Conservation (phyloP, 2,113 vertebrate species). For the Hucho hucho region DNA sequence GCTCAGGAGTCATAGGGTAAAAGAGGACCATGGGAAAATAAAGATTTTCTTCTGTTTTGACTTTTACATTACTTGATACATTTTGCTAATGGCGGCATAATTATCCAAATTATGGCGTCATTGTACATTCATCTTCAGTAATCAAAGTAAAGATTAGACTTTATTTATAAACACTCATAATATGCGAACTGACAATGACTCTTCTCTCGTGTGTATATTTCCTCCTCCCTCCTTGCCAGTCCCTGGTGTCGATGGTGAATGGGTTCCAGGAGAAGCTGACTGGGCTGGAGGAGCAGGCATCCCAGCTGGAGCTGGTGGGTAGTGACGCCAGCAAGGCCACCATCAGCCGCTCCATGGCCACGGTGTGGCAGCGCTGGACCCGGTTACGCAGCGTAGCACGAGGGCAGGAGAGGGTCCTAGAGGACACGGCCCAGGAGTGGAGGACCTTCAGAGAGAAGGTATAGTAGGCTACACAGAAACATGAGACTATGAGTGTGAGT, state of each 20-base stretch:
- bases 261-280: constrained; percentile 90
- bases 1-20: constrained; percentile 84
- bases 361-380: constrained; percentile 94
- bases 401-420: constrained; percentile 90
- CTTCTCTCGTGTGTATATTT: not conserved
- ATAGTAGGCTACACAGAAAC: constrained; percentile 4
- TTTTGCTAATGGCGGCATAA: no score
- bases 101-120: not conserved
- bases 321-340: constrained; percentile 90
- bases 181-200: not conserved
- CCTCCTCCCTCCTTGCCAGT: constrained; percentile 64
- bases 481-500: not conserved
- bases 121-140: not conserved
- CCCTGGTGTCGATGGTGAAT: constrained; percentile 82
- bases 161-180: not conserved
- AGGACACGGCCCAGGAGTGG: constrained; percentile 89
- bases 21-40: not conserved
- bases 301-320: constrained; percentile 82
- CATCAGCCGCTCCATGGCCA: constrained; percentile 90
- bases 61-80: not conserved
- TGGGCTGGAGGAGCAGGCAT: constrained; percentile 84
- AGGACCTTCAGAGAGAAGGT: constrained; percentile 85
- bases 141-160: not conserved
- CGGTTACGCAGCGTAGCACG: constrained; percentile 85
- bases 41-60: not conserved